Percentiles rank a stretch among this genome's conserved stretches.
These are phyloP conservation scores for Agrilus biguttatus DNA, from an alignment of 2,888 invertebrate genomes.

Conservation along the genomic window DNA sequence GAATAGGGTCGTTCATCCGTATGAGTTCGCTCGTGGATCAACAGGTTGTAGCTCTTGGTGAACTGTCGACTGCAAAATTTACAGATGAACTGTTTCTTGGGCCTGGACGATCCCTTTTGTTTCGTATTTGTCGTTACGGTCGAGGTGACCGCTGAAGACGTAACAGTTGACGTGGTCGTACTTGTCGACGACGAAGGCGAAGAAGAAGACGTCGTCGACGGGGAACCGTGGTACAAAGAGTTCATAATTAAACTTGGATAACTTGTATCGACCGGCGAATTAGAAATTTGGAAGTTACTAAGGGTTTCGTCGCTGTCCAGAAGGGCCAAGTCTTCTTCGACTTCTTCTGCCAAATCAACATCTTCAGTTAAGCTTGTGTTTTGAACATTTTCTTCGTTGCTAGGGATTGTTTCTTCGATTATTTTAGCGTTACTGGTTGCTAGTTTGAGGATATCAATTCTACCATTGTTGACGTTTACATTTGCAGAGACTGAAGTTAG, in stretches of 20 bases:
- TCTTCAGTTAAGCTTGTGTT: conserved; percentile 37
- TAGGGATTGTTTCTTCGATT: conserved; percentile 20
- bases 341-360: conserved; percentile 54
- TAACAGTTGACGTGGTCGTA: conserved; percentile 33
- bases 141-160: conserved; percentile 17
- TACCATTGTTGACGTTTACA: conserved; percentile 20
- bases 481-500: conserved; percentile 53
- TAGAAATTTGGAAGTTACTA: conserved; percentile 40
- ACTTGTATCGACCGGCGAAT: conserved; percentile 48
- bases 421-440: conserved; percentile 35
- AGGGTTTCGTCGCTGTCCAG: conserved; percentile 54
- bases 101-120: conserved; percentile 46
- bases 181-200: conserved; percentile 36
- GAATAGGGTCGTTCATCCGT: conserved; percentile 96
- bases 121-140: conserved; percentile 31
- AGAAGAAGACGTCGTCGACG: conserved; percentile 36
- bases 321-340: conserved; percentile 59
- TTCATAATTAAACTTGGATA: conserved; percentile 59
- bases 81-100: conserved; percentile 97
- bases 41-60: conserved; percentile 92
- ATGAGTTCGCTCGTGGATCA: conserved; percentile 95
- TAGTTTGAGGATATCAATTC: conserved; percentile 54
- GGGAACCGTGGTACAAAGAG: conserved; percentile 46
- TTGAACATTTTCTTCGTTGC: conserved; percentile 19
- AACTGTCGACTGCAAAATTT: conserved; percentile 95